These are phyloP conservation scores for Crepidodera aurea DNA, from an alignment of 2,888 invertebrate genomes.

Conservation along the genomic window DNA sequence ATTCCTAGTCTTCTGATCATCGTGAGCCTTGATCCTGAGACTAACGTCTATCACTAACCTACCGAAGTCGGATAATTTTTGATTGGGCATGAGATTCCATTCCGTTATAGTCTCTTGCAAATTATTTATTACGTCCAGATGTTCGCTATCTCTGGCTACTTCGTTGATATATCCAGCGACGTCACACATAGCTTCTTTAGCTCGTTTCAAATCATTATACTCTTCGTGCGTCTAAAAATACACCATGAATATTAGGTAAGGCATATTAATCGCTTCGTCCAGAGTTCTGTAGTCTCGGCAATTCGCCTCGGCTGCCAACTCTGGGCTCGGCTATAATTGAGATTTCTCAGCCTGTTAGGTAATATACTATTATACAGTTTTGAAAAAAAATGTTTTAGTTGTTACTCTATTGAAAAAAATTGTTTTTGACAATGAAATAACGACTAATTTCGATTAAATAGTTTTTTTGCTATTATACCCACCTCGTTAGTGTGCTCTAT, in stretches of 20 bases:
- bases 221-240: slow-evolving; percentile 80
- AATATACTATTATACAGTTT: too few relatives aligned
- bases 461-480: slow-evolving; percentile 50
- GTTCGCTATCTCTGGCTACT: slow-evolving; percentile 95
- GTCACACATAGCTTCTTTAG: slow-evolving; percentile 95
- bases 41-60: slow-evolving; percentile 93
- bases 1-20: slow-evolving; percentile 82
- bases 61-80: slow-evolving; percentile 88
- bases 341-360: too few relatives aligned
- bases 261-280: too few relatives aligned
- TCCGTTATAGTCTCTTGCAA: slow-evolving; percentile 88
- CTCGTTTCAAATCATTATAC: slow-evolving; percentile 80
- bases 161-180: slow-evolving; percentile 98
- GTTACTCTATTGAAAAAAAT: too few relatives aligned
- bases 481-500: slow-evolving; percentile 86
- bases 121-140: slow-evolving; percentile 86
- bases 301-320: too few relatives aligned
- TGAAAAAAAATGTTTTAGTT: too few relatives aligned
- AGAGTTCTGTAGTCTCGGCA: too few relatives aligned
- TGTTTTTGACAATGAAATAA: too few relatives aligned
- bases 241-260: slow-evolving; percentile 16
- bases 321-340: too few relatives aligned
- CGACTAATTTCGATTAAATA: too few relatives aligned
- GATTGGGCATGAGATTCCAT: slow-evolving; percentile 78
- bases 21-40: slow-evolving; percentile 88